Percentiles rank a stretch among this genome's conserved stretches.
phyloP scores from a whole-genome alignment of 2,888 invertebrate genomes.

The Limenitis camilla region DNA sequence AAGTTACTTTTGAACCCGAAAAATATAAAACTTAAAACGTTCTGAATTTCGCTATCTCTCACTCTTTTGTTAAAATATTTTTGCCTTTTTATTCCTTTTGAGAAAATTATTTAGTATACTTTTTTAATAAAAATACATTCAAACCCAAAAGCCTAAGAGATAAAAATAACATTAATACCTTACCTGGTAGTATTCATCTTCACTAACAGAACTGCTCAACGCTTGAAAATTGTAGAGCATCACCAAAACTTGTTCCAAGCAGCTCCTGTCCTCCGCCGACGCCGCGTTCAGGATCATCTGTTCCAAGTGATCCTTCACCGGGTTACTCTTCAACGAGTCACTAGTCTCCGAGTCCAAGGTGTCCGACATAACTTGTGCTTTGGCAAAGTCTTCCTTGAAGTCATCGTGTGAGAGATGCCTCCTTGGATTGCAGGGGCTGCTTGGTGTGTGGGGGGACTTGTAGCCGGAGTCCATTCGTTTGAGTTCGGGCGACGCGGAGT shows the following conservation, averaged over 20 bases:
- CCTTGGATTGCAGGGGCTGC: conserved; percentile 61
- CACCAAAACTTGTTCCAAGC: conserved; percentile 77
- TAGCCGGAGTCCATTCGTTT: conserved; percentile 73
- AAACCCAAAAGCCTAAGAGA: too few relatives aligned
- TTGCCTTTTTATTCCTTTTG: too few relatives aligned
- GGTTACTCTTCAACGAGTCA: conserved; percentile 63
- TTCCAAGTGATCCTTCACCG: conserved; percentile 67
- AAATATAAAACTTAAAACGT: not conserved
- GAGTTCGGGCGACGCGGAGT: conserved; percentile 70
- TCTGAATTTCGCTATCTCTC: too few relatives aligned
- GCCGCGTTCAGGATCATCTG: conserved; percentile 68
- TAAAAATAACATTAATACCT: not conserved
- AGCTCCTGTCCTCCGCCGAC: conserved; percentile 75
- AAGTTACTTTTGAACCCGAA: not conserved
- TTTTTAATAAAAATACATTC: too few relatives aligned
- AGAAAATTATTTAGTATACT: too few relatives aligned
- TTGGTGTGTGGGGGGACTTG: conserved; percentile 65
- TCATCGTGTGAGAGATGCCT: conserved; percentile 59
- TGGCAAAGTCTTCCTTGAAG: conserved; percentile 68
- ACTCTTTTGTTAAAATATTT: too few relatives aligned
- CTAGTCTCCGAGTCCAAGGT: conserved; percentile 62
- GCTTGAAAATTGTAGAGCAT: conserved; percentile 77
- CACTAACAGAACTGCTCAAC: conserved; percentile 70
- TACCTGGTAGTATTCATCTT: conserved; percentile 74
- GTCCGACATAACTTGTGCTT: conserved; percentile 63